A percentile compares a stretch with the other conserved stretches of the same genome.
Conservation (phyloP, 2,888 invertebrate genomes). For the Sinopyrophorus schimmeli region DNA sequence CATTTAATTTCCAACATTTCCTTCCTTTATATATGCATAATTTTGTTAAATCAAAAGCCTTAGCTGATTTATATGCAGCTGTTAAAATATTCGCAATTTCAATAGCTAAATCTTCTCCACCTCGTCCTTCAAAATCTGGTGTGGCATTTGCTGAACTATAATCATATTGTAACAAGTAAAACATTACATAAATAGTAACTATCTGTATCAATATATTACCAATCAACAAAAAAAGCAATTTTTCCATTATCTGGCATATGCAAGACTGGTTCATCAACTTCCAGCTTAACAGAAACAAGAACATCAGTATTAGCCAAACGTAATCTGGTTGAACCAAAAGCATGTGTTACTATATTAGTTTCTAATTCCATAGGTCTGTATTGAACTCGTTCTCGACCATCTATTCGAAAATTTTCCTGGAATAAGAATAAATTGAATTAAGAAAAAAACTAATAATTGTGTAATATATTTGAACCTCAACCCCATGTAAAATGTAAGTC, state of each 20-base stretch:
- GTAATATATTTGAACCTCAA: constrained; percentile 66
- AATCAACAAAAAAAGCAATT: constrained; percentile 95
- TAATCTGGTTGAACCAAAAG: constrained; percentile 84
- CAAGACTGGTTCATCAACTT: constrained; percentile 78
- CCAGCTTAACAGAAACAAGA: constrained; percentile 88
- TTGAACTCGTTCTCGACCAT: constrained; percentile 78
- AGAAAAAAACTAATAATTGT: neutral
- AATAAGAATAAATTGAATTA: constrained; percentile 38
- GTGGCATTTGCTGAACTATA: constrained; percentile 95
- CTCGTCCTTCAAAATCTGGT: constrained; percentile 94
- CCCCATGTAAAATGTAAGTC: constrained; percentile 84
- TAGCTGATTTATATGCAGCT: constrained; percentile 76
- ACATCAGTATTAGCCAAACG: constrained; percentile 91
- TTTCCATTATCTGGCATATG: constrained; percentile 79
- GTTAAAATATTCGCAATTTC: constrained; percentile 80
- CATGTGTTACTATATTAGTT: constrained; percentile 81
- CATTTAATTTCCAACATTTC: constrained; percentile 93
- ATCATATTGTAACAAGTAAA: constrained; percentile 32
- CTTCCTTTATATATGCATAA: constrained; percentile 82
- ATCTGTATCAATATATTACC: constrained; percentile 64
- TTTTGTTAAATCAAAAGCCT: constrained; percentile 75
- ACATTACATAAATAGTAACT: neutral
- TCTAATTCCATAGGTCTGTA: constrained; percentile 87
- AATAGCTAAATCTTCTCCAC: constrained; percentile 87
- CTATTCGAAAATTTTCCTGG: constrained; percentile 83